phyloP scores from a whole-genome alignment of 2,113 vertebrate genomes.

The Tachycineta bicolor region DNA sequence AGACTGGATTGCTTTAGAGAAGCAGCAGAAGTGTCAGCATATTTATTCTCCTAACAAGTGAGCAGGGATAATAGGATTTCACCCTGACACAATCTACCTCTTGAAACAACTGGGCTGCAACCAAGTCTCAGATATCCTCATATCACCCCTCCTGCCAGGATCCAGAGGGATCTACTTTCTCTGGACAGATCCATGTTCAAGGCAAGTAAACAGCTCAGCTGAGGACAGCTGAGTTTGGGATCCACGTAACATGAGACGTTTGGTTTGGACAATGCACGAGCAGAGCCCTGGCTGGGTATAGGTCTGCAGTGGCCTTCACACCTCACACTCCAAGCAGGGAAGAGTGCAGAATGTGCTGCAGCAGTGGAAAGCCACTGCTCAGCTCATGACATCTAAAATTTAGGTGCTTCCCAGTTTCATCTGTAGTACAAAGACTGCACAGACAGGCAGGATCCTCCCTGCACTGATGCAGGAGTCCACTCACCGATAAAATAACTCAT shows the following conservation, averaged over 20 bases:
- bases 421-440: background rate
- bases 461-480: conserved; percentile 10
- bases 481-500: conserved; percentile 94
- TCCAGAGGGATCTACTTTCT: background rate
- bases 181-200: background rate
- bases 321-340: background rate
- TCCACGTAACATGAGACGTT: background rate
- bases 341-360: background rate
- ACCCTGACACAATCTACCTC: background rate
- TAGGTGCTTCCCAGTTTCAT: background rate
- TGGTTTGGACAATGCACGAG: background rate
- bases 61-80: background rate
- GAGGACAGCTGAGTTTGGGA: background rate
- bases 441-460: background rate
- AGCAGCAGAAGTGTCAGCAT: background rate
- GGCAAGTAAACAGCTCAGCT: background rate
- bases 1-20: background rate
- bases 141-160: background rate
- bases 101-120: background rate
- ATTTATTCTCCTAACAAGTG: background rate
- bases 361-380: background rate
- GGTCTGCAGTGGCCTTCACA: background rate
- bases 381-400: background rate
- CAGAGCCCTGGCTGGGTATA: background rate
- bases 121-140: background rate